Conservation (phyloP, 2,113 vertebrate species). For the Columba janthina region DNA sequence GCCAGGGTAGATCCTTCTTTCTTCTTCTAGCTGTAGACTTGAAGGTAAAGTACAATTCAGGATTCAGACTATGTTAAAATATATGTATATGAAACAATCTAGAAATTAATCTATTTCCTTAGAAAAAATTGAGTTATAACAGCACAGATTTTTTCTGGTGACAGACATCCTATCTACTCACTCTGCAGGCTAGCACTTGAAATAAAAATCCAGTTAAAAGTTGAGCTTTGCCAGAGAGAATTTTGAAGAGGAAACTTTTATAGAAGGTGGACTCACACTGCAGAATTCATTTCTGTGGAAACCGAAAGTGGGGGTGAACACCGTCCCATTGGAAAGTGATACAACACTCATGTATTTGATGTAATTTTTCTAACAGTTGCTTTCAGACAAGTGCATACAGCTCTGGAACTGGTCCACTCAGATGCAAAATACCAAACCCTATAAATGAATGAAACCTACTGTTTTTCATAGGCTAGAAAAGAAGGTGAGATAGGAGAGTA, state of each 20-base stretch:
- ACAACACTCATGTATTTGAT: not conserved
- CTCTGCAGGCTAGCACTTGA: not conserved
- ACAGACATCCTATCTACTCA: not conserved
- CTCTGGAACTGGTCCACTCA: not conserved
- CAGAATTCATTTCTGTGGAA: not conserved
- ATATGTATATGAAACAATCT: not conserved
- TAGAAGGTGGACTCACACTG: not conserved
- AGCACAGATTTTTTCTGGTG: not conserved
- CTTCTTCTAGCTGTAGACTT: not conserved
- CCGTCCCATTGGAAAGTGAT: not conserved
- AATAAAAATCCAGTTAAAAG: not conserved
- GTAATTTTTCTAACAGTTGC: not conserved
- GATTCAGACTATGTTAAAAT: not conserved
- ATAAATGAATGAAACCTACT: not conserved
- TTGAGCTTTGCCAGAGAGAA: not conserved
- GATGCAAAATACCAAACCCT: not conserved
- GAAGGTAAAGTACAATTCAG: not conserved
- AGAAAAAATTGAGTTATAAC: not conserved
- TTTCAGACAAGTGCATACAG: not conserved
- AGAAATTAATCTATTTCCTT: not conserved
- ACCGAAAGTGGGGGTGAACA: fast-evolving
- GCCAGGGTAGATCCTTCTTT: not conserved
- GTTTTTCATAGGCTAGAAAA: not conserved
- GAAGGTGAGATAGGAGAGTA: not conserved
- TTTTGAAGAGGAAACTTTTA: not conserved